phyloP scores from a whole-genome alignment of 2,888 invertebrate species.

The Listrodromus nycthemerus region DNA sequence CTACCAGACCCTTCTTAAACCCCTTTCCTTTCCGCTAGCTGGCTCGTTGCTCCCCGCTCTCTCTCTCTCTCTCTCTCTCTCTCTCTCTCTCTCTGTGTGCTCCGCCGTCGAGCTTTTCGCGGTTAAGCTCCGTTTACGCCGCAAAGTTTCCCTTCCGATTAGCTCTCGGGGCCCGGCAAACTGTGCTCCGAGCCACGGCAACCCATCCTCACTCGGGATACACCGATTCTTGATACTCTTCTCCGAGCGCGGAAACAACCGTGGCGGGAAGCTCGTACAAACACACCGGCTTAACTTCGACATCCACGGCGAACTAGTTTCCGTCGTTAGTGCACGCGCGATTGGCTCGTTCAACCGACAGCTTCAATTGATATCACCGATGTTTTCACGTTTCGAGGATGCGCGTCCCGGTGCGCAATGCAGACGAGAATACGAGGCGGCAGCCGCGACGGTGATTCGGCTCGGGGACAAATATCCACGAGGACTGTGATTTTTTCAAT shows the following conservation, averaged over 20 bases:
- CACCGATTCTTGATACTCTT: slow-evolving; percentile 21
- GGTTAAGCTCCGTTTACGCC: slow-evolving; percentile 81
- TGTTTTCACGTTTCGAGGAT: slow-evolving; percentile 8
- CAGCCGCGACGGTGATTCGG: background rate
- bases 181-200: slow-evolving; percentile 36
- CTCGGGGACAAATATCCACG: no score
- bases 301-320: slow-evolving; percentile 38
- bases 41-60: slow-evolving; percentile 28
- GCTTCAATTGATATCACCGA: slow-evolving; percentile 31
- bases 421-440: no score
- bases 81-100: slow-evolving; percentile 32
- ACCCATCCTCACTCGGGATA: background rate
- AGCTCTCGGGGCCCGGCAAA: slow-evolving; percentile 56
- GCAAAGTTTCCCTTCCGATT: slow-evolving; percentile 77
- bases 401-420: background rate
- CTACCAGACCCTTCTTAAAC: slow-evolving; percentile 61
- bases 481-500: slow-evolving; percentile 14
- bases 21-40: slow-evolving; percentile 59
- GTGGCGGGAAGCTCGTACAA: slow-evolving; percentile 30
- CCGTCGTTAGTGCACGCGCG: slow-evolving; percentile 26
- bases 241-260: slow-evolving; percentile 21
- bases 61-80: no score
- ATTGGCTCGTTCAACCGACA: slow-evolving; percentile 26
- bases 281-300: slow-evolving; percentile 39
- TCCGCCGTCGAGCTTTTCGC: slow-evolving; percentile 67